phyloP scores from a whole-genome alignment of 1,140 invertebrate genomes.

The Aradophagus sp. region DNA sequence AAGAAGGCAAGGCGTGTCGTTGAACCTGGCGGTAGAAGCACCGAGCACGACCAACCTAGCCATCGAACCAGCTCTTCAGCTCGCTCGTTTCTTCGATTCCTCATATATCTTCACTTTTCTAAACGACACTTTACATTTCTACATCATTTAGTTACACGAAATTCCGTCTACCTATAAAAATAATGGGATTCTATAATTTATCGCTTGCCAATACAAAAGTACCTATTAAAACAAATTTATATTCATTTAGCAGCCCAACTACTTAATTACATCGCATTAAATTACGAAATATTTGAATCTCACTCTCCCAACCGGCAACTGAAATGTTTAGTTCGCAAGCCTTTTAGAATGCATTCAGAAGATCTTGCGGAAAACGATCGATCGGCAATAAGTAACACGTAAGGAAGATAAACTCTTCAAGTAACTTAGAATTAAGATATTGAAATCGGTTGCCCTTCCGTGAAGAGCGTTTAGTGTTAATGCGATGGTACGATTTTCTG shows the following conservation, averaged over 20 bases:
- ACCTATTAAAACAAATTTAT: no score
- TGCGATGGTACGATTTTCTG: constrained; percentile 9
- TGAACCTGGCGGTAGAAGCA: constrained; percentile 69
- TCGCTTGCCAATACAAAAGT: no score
- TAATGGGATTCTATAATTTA: no score
- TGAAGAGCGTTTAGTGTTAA: constrained; percentile 27
- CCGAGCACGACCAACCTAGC: constrained; percentile 57
- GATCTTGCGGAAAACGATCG: background rate
- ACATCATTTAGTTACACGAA: background rate
- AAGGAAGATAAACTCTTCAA: constrained; percentile 25
- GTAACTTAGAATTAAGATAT: constrained; percentile 35
- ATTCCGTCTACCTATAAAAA: background rate
- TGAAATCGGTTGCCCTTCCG: constrained; percentile 40
- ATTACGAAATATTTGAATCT: no score
- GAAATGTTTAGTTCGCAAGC: no score
- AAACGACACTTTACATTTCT: constrained; percentile 8
- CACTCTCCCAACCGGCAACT: no score
- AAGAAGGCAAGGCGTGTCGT: constrained; percentile 72
- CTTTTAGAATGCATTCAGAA: no score
- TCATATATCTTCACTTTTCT: constrained; percentile 1
- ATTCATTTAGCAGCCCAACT: no score
- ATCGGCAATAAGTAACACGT: constrained; percentile 22
- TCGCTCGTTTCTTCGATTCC: constrained; percentile 50
- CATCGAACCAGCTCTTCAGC: constrained; percentile 51
- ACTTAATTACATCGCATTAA: no score